Conservation (phyloP, 2,797 vertebrate species). For the Acipenser transmontanus region DNA sequence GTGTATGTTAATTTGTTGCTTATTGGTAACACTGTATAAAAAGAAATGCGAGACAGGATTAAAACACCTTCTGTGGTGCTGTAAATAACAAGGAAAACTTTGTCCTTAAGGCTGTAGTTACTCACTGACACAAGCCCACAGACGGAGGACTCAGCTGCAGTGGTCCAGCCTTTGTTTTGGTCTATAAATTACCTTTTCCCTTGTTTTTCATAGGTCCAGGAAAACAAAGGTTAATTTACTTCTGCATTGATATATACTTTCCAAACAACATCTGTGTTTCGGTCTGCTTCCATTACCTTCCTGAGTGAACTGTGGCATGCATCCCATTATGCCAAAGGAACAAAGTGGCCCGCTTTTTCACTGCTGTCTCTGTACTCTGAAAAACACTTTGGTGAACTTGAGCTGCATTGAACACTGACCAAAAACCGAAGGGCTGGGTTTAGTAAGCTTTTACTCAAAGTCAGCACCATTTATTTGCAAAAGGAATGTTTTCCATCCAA, state of each 20-base stretch:
- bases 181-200: neutral
- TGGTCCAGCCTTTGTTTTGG: neutral
- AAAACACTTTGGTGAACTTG: conserved; percentile 22
- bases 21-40: conserved; percentile 12
- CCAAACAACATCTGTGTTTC: conserved; percentile 94
- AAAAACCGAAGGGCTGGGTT: too few species aligned
- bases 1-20: neutral
- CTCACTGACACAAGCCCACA: neutral
- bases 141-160: neutral
- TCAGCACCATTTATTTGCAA: too few species aligned
- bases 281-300: conserved; percentile 96
- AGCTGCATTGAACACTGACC: conserved; percentile 29
- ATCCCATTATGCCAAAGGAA: conserved; percentile 32
- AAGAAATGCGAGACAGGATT: conserved; percentile 41
- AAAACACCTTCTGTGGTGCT: conserved; percentile 32
- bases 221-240: conserved; percentile 87
- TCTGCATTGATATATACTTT: conserved; percentile 98
- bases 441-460: too few species aligned
- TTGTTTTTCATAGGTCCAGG: conserved; percentile 59
- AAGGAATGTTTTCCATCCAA: too few species aligned
- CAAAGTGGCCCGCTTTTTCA: conserved; percentile 32
- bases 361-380: neutral
- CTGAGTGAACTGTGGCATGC: conserved; percentile 65
- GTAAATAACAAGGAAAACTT: conserved; percentile 25
- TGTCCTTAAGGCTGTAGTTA: conserved; percentile 17